Conservation (phyloP, 2,113 vertebrate species). For the Orcinus orca region DNA sequence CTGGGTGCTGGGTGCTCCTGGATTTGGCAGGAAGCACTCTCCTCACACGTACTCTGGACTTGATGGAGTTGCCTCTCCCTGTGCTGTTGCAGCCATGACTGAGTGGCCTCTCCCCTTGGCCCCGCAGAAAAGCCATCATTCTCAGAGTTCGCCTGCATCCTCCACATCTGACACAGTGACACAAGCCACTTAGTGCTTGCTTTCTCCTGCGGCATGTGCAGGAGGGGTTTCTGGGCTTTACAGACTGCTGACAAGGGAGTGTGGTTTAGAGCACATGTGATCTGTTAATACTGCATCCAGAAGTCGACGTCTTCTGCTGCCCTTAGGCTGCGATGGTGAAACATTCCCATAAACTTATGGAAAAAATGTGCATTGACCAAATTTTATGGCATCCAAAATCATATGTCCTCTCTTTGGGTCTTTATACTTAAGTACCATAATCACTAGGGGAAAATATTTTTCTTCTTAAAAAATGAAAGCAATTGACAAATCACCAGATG, state of each 20-base stretch:
- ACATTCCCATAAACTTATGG: slow-evolving; percentile 57
- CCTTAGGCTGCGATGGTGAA: slow-evolving; percentile 55
- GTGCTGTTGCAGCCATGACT: slow-evolving; percentile 26
- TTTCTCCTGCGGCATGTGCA: slow-evolving; percentile 61
- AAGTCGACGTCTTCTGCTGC: slow-evolving; percentile 66
- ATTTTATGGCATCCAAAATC: slow-evolving; percentile 60
- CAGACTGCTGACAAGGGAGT: slow-evolving; percentile 68
- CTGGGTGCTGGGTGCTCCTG: not conserved
- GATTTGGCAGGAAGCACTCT: not conserved
- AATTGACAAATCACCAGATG: not conserved
- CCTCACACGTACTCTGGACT: not conserved
- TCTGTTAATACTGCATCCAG: slow-evolving; percentile 67
- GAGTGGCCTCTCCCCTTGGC: slow-evolving; percentile 41
- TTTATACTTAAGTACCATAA: slow-evolving; percentile 68
- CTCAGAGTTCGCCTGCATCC: slow-evolving; percentile 25
- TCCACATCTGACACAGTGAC: slow-evolving; percentile 44
- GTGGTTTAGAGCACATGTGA: slow-evolving; percentile 16
- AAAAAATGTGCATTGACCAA: slow-evolving; percentile 73
- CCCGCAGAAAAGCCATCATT: slow-evolving; percentile 56
- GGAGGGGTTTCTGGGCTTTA: slow-evolving; percentile 75
- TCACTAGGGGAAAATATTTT: slow-evolving; percentile 54
- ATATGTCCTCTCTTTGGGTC: slow-evolving; percentile 66
- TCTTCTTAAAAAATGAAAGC: slow-evolving; percentile 53
- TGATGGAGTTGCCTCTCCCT: not conserved
- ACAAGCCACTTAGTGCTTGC: slow-evolving; percentile 66